A percentile compares a stretch with the other conserved stretches of the same genome.
Evolutionary conservation across 2,797 vertebrate species (phyloP).

Genomic region (Knipowitschia caucasica): DNA sequence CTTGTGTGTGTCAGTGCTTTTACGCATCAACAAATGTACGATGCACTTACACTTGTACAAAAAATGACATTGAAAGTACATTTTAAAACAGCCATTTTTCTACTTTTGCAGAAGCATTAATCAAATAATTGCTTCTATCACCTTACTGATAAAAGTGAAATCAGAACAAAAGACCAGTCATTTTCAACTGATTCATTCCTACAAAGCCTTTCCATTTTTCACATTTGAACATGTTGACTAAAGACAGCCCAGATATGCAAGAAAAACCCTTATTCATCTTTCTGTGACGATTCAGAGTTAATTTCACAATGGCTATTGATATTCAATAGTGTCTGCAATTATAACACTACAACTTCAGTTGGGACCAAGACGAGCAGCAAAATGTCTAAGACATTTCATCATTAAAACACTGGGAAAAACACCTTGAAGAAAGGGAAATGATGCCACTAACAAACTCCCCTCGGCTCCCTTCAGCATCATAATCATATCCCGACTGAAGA

Average conservation of each 20-base stretch:
- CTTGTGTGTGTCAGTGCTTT: no score
- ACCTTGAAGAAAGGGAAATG: slow-evolving; percentile 26
- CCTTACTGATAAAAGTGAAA: slow-evolving; percentile 14
- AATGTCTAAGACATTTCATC: neutral
- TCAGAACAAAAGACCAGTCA: slow-evolving; percentile 17
- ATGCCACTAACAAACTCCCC: slow-evolving; percentile 21
- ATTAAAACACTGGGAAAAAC: slow-evolving; percentile 20
- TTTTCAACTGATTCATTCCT: slow-evolving; percentile 22
- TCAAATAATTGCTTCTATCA: neutral
- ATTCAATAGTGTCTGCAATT: slow-evolving; percentile 12
- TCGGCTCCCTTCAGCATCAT: slow-evolving; percentile 32
- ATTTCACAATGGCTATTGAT: slow-evolving; percentile 20
- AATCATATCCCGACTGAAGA: slow-evolving; percentile 39
- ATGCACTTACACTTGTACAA: no score
- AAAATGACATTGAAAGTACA: no score
- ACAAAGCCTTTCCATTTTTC: slow-evolving; percentile 35
- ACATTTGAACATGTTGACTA: slow-evolving; percentile 12
- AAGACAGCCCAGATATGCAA: slow-evolving; percentile 4
- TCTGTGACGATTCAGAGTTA: slow-evolving; percentile 29
- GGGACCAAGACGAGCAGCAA: neutral
- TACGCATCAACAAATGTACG: no score
- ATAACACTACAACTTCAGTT: neutral
- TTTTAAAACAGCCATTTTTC: no score
- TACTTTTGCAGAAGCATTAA: slow-evolving; percentile 21
- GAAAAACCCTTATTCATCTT: slow-evolving; percentile 6